Evolutionary conservation across 2,113 vertebrate species (phyloP).

Genomic region (Arizona elegans): DNA sequence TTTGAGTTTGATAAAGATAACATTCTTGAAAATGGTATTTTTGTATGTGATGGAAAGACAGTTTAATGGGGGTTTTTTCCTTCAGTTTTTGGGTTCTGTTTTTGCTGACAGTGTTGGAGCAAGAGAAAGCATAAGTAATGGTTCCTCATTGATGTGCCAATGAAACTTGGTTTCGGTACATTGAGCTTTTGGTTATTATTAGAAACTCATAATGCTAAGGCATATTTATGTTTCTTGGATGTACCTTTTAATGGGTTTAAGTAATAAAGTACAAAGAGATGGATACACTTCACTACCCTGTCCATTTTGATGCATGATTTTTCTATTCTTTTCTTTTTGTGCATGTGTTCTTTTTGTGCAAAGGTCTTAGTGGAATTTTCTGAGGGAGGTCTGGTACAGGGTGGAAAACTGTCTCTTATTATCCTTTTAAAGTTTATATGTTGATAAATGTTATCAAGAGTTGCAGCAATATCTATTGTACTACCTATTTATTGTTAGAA

Average conservation of each 20-base stretch:
- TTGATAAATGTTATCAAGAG: fast-evolving
- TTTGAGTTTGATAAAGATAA: conserved; percentile 14
- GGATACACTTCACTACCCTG: conserved; percentile 9
- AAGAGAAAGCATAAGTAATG: conserved; percentile 31
- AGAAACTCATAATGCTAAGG: conserved; percentile 45
- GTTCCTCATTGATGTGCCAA: conserved; percentile 33
- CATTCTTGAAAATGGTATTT: conserved; percentile 7
- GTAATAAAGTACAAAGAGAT: conserved; percentile 18
- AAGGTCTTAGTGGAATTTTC: not conserved
- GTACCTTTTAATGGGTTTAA: conserved; percentile 46
- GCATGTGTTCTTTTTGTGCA: not conserved
- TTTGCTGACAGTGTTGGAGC: conserved; percentile 40
- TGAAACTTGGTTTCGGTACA: conserved; percentile 49
- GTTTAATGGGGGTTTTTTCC: conserved; percentile 28
- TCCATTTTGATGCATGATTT: not conserved
- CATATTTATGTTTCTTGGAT: conserved; percentile 54
- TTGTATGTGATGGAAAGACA: not conserved
- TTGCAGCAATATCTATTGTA: not conserved
- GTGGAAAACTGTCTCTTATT: not conserved
- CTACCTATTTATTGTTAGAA: not conserved
- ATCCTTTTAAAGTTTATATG: not conserved
- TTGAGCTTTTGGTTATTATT: conserved; percentile 32
- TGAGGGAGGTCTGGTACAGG: not conserved
- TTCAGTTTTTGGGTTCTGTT: conserved; percentile 31
- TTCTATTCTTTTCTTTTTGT: conserved; percentile 16